Base-by-base conservation (phyloP, 2,888 invertebrate genomes). In the Hypolimnas misippus region DNA sequence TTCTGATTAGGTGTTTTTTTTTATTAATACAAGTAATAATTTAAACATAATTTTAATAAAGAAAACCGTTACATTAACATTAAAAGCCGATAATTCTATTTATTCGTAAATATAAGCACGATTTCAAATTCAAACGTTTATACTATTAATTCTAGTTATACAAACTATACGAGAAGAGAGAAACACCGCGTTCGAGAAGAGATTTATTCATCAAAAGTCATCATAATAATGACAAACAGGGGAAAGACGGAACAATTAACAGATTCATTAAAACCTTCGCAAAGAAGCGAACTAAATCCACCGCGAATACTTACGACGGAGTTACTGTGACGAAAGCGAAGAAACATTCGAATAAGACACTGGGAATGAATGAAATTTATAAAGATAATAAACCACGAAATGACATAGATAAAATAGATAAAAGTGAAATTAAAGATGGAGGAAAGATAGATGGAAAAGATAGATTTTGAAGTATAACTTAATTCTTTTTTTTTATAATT, bases 231-330 rank as follows among this genome's bases (percentile, higher is more conserved):
- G 10, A 49, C 1, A 49, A 29, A 8, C 7, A 14, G 8, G 7
- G 12, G 3, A 10, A 25, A n/a, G 7, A 49, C 8, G 38, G 7
- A 57, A 65, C 6, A 71, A 63, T 55, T 31, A 60, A 29, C 25
- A 70, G 53, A 44, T 53, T 63, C n/a, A 40, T 67, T 1, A 59
- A 52, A 35, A 44, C 40, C n/a, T 64, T 53, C 31, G 44, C 25
- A 5, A 65, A 63, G 42, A 62, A 66, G 21, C 61, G 60, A 6
- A 62, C 62, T 2, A 65, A 42, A 7, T 46, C 60, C 0, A 57
- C 65, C 12, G 17, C 19, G 2, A 31, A 19, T 3, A 38, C 40
- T n/a, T 51, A 35, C 35, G 38, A 42, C 1, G 54, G 61, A 5
- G 33, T 38, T 0, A 56, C 56, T 0, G 16, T 51, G 2, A 56